Evolutionary conservation across 2,888 invertebrate species (phyloP).

Genomic region (Steinernema scapterisci): DNA sequence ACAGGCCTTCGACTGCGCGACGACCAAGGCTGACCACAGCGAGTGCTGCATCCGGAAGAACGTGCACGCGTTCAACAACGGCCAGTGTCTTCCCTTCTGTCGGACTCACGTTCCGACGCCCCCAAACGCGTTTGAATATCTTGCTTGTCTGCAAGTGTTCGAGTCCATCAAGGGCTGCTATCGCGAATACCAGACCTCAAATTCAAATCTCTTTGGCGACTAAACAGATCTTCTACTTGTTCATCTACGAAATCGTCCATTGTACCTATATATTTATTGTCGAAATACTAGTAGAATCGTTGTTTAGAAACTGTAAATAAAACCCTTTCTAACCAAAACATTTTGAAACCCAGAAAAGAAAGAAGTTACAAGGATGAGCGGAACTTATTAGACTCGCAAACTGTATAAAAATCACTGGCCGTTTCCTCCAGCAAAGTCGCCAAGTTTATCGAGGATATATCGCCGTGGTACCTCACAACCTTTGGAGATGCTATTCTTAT

Average conservation of each 20-base stretch:
- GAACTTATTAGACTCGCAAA: too few relatives aligned
- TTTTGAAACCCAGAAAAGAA: too few relatives aligned
- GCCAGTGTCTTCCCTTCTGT: constrained; percentile 65
- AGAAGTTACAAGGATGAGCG: too few relatives aligned
- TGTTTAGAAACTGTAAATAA: constrained; percentile 22
- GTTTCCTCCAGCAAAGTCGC: too few relatives aligned
- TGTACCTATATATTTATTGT: background rate
- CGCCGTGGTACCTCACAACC: too few relatives aligned
- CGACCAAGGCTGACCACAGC: constrained; percentile 58
- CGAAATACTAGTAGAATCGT: background rate
- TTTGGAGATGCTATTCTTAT: too few relatives aligned
- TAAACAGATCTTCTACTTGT: constrained; percentile 37
- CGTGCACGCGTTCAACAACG: constrained; percentile 51
- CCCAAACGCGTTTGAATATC: constrained; percentile 61
- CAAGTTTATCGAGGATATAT: too few relatives aligned
- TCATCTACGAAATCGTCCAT: too few relatives aligned
- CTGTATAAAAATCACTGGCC: too few relatives aligned
- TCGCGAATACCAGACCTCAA: constrained; percentile 50
- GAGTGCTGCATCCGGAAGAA: constrained; percentile 55
- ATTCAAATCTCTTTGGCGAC: constrained; percentile 64
- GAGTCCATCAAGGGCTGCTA: constrained; percentile 52
- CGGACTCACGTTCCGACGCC: constrained; percentile 60
- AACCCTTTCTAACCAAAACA: background rate
- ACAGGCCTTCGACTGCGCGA: constrained; percentile 64
- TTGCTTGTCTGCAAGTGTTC: constrained; percentile 51